Conservation (phyloP, 2,797 vertebrate genomes). For the Dermochelys coriacea region DNA sequence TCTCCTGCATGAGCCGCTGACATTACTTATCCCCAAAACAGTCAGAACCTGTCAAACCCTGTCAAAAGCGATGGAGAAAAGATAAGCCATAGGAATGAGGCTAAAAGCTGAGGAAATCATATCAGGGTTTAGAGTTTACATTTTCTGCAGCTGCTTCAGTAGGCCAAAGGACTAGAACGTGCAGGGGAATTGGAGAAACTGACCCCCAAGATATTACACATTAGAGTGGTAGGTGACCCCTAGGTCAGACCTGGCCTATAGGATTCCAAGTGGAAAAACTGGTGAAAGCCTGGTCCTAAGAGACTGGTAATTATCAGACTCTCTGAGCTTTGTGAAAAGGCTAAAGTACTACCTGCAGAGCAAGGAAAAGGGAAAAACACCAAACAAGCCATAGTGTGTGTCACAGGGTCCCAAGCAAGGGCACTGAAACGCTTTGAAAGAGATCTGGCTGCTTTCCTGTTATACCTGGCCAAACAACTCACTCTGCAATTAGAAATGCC, state of each 20-base stretch:
- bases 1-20: not conserved
- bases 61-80: not conserved
- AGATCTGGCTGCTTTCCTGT: not conserved
- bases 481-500: not conserved
- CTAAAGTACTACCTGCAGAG: not conserved
- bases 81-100: not conserved
- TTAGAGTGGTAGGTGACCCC: not conserved
- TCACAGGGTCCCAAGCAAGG: not conserved
- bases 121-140: constrained; percentile 19
- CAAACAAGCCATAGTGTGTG: not conserved
- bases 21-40: not conserved
- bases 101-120: constrained; percentile 46
- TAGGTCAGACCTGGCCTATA: constrained; percentile 35
- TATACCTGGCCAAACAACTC: not conserved
- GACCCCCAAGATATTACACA: not conserved
- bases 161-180: constrained; percentile 36
- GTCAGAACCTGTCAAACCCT: not conserved
- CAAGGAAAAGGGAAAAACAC: not conserved
- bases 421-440: not conserved
- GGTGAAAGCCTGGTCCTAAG: not conserved
- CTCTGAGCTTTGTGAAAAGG: constrained; percentile 7
- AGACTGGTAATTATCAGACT: constrained; percentile 14
- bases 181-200: not conserved
- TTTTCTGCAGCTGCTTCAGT: constrained; percentile 21
- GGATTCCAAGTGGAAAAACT: constrained; percentile 21